These are phyloP conservation scores for Heterotis niloticus DNA, from an alignment of 2,113 vertebrate genomes.

Conservation along the genomic window DNA sequence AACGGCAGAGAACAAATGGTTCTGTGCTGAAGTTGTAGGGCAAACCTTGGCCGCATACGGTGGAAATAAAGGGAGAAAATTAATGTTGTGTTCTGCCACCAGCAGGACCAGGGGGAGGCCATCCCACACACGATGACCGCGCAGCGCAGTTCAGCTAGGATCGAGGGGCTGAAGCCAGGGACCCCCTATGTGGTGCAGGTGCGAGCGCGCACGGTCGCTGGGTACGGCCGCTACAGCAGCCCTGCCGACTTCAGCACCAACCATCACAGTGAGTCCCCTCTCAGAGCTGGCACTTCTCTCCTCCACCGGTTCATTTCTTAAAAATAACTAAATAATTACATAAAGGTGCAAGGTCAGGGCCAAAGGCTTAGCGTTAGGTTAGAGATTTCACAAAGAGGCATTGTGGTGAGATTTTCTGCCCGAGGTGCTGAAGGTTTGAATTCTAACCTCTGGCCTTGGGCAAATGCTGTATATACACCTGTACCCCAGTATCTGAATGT, in stretches of 20 bases:
- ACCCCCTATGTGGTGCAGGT: conserved; percentile 89
- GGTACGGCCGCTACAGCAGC: conserved; percentile 88
- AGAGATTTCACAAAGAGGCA: too few relatives aligned
- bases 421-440: not conserved
- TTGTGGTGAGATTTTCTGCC: too few relatives aligned
- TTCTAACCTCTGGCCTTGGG: not conserved
- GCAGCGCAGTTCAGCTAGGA: conserved; percentile 84
- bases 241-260: conserved; percentile 85
- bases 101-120: conserved; percentile 63
- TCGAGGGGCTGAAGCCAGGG: conserved; percentile 81
- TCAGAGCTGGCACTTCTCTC: not conserved
- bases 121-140: conserved; percentile 92
- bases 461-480: not conserved
- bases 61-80: conserved; percentile 17
- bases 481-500: not conserved
- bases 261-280: conserved; percentile 61
- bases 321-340: too few relatives aligned
- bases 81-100: not conserved
- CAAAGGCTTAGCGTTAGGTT: too few relatives aligned
- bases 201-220: conserved; percentile 88
- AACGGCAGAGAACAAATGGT: not conserved
- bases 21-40: conserved; percentile 7
- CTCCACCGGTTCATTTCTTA: not conserved
- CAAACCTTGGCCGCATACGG: not conserved
- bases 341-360: too few relatives aligned